Evolutionary conservation across 2,797 vertebrate genomes (phyloP), one percentile per base, ranked within the genome.

Genomic region (Nannoperca obscura): DNA sequence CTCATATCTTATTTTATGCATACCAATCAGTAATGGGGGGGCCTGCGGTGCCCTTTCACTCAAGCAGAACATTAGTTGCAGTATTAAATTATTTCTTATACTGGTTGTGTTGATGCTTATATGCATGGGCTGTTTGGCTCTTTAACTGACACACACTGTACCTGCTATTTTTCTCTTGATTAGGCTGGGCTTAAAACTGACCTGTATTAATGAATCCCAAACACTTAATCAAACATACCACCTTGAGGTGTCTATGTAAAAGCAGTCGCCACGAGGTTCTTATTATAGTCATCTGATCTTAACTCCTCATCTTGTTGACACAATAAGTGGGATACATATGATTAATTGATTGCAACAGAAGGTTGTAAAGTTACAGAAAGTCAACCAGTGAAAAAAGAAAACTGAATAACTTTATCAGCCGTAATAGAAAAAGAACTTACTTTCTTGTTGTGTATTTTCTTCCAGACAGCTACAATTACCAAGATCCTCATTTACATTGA

Each of bases 81-180:
- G 67, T 89, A 86, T 87, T 90, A 83, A 88, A 89, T 92, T 85
- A 89, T 91, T 92, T 88, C 84, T 92, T 80, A 83, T 78, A 73
- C 74, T 76, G 84, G 64, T 89, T 66, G 75, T 86, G 90, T 88
- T 87, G 86, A 82, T 80, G 84, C 82, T 85, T 82, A 79, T 86
- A 86, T 83, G 89, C 88, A 91, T 89, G 70, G 72, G 81, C 80
- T 85, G 78, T 88, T 92, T 91, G 81, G 78, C 75, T 90, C 64
- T 81, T 77, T 89, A 92, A 92, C 87, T 88, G 88, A 89, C 83
- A 91, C 50, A 67, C 32, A 15, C 74, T 36, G 38, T 72, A 81
- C 57, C 75, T 80, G 72, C 80, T 81, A 76, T 74, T 83, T 88
- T 85, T 84, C 69, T 85, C 59, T 57, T 82, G 86, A 91, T 91